Base-by-base conservation (phyloP, 2,797 vertebrate species). In the Emydoidea blandingii region DNA sequence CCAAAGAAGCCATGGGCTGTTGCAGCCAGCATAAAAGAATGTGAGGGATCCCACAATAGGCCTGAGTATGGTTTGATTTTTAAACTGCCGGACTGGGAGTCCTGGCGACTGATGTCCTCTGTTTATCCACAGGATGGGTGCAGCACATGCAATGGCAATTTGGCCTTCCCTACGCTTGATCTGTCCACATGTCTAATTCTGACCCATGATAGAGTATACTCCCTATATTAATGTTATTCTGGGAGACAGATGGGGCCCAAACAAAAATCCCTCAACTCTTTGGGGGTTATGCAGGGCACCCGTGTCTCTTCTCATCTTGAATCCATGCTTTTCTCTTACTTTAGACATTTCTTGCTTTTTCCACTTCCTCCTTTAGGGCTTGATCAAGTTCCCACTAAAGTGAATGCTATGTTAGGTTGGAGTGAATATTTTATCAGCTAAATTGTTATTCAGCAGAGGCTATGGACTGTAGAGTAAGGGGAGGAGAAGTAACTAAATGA, bases 1-100 rank as follows among this genome's bases (percentile, higher is more conserved):
- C 31, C 2, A 21, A 18, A 5, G 11, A 14, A 23, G 49, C 3
- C 3, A 5, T 3, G 23, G 29, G 54, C 59, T 18, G 7, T 3
- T 53, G 53, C 49, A 74, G 12, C 87, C 1, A 0, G 29, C n/a
- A 18, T 49, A 62, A 41, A 10, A 18, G 72, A 50, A 80, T 21
- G 53, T 54, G 57, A 31, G 41, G 41, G 11, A 37, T 12, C 23
- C 37, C 23, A 27, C 37, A 14, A 44, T 25, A 41, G 11, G 85
- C 79, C 79, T 25, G 0, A 59, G 41, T 6, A 31, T 34, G 44
- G 57, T 79, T 5, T 79, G 79, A 27, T 15, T 29, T 57, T 54
- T 54, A 18, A 41, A 65, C 16, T 65, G 62, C 62, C 34, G n/a
- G 34, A 65, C 18, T n/a, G 62, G 34, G 11, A 31, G 37, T 81